Base-by-base conservation (phyloP, 2,113 vertebrate species). In the Bubo scandiacus region DNA sequence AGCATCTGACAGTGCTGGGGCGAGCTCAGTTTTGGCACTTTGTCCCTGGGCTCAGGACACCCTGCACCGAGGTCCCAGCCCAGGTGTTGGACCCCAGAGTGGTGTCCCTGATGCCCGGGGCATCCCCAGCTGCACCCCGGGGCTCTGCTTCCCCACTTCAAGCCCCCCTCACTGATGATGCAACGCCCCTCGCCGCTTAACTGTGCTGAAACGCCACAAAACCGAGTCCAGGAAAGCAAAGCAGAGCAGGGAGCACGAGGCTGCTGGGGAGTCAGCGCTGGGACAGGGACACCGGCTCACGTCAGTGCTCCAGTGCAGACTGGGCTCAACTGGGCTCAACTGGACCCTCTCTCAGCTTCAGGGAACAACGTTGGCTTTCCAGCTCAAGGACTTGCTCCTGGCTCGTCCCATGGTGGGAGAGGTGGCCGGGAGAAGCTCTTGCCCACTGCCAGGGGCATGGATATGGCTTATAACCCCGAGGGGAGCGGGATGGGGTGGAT, bases 161-260 rank as follows among this genome's bases (percentile, higher is more conserved):
- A 55, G 34, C 22, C 19, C 30, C 51, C 19, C 72, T 65, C 4
- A 1, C 81, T 30, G 12, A 40, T 54, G 54, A 19, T 5, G 10
- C 26, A 15, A 3, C 1, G 0, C 12, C 71, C 38, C 26, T 42
- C 1, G 0, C 40, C 42, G 77, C 59, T 18, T 9, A 2, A 1
- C 40, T 18, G 12, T 38, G 68, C 82, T 4, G 0, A 54, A 80
- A 72, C 34, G 29, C 40, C 3, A 1, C 34, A 49, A n/a, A 52
- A 11, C 32, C 1, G 0, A 54, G n/a, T 3, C 20, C 51, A 9
- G 51, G 45, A 21, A 23, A 55, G 42, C 51, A 15, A 59, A 82
- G 54, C 1, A 4, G 61, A 77, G 66, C 51, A 13, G 45, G 17
- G 63, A 81, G 61, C 0, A 0, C 0, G 9, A 75, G 47, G 66